These are phyloP conservation scores for Ornithoptera alexandrae DNA, from an alignment of 2,888 invertebrate genomes.

Conservation along the genomic window DNA sequence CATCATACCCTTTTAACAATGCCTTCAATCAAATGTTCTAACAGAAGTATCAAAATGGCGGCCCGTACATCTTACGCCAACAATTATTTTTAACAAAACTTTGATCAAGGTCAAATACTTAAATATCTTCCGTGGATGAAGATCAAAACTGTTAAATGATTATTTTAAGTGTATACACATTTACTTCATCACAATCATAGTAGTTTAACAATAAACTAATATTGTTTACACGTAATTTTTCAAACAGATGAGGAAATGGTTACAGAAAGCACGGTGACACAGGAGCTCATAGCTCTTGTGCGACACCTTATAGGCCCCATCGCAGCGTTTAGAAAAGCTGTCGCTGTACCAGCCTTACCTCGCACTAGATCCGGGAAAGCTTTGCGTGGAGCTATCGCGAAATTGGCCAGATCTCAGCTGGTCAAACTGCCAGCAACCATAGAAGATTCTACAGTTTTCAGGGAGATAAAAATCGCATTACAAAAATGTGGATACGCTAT, in stretches of 20 bases:
- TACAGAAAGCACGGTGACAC: constrained; percentile 65
- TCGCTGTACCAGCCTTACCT: constrained; percentile 89
- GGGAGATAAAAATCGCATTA: constrained; percentile 86
- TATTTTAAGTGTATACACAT: no score
- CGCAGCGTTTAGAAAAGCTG: constrained; percentile 90
- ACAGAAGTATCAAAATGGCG: no score
- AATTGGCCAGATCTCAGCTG: constrained; percentile 89
- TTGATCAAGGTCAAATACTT: no score
- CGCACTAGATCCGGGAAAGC: constrained; percentile 88
- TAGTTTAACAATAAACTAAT: background rate
- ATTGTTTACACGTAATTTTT: no score
- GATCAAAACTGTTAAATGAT: no score
- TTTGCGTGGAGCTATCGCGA: constrained; percentile 90
- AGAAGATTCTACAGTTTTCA: constrained; percentile 91
- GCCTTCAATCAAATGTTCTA: no score
- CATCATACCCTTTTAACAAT: no score
- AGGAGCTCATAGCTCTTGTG: constrained; percentile 67
- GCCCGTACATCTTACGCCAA: no score
- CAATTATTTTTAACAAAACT: no score
- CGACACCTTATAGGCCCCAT: constrained; percentile 89
- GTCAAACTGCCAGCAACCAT: constrained; percentile 92
- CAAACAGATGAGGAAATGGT: constrained; percentile 69
- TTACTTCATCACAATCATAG: no score
- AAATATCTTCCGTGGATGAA: no score
- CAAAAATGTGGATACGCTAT: constrained; percentile 88